These are phyloP conservation scores for Chaenocephalus aceratus DNA, from an alignment of 2,113 vertebrate genomes.

Conservation along the genomic window DNA sequence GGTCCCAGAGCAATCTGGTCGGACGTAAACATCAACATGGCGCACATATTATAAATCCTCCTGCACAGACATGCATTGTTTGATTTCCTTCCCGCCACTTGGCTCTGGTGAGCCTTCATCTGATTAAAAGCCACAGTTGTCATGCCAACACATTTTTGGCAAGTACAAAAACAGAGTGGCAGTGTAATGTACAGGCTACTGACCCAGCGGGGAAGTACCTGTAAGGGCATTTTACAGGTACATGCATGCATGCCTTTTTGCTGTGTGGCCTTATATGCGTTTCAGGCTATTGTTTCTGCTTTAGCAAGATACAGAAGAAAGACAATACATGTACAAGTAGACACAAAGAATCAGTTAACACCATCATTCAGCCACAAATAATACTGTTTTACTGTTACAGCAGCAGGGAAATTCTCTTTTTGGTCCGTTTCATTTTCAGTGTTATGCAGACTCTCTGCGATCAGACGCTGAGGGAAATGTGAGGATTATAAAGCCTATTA, in stretches of 20 bases:
- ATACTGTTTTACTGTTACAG: constrained; percentile 16
- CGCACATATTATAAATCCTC: constrained; percentile 36
- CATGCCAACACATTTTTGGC: constrained; percentile 60
- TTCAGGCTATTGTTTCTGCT: background rate
- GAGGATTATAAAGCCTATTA: constrained; percentile 15
- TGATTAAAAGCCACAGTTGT: constrained; percentile 59
- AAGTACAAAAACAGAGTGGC: constrained; percentile 34
- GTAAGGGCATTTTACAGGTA: background rate
- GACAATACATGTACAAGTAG: background rate
- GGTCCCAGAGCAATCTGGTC: background rate
- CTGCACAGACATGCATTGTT: constrained; percentile 51
- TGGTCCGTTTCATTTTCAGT: background rate
- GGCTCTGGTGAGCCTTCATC: constrained; percentile 52
- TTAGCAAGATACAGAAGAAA: background rate
- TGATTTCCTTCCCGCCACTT: constrained; percentile 57
- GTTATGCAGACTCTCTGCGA: background rate
- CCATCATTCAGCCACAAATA: background rate
- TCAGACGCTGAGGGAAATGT: constrained; percentile 1
- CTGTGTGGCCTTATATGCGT: background rate
- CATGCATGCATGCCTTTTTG: background rate
- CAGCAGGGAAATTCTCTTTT: constrained; percentile 6
- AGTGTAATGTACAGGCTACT: constrained; percentile 32
- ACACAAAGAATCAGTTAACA: background rate
- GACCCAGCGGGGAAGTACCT: background rate
- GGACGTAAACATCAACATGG: constrained; percentile 19